Evolutionary conservation across 2,113 vertebrate species (phyloP), one percentile per base, ranked within the genome.

Genomic region (Salminus brasiliensis): DNA sequence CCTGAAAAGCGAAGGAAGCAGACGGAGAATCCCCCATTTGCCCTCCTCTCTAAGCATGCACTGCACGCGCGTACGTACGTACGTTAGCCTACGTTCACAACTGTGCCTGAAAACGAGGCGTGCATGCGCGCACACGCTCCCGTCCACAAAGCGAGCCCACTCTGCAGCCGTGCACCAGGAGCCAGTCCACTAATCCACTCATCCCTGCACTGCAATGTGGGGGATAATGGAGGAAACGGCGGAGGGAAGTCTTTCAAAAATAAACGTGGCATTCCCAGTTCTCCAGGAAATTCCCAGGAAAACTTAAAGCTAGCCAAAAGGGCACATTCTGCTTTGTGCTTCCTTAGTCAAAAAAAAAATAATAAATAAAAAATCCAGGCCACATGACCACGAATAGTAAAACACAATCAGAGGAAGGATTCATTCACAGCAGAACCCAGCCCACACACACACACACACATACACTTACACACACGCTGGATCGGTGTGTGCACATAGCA

Each of bases 321-420:
- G 16, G 29, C 60, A 63, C 60, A 18, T 39, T 39, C 34, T 27
- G 9, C 60, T 63, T 63, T 63, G 60, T 66, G 62, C 23, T 21
- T n/a, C 25, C 21, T 39, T 66, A 39, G 32, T 66, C 62, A 39
- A 39, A 66, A 39, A 39, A 55, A 25, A n/a, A 39, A 39, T 39
- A 39, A 39, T 25, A 25, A n/a, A 32, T 23, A 39, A 66, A 39
- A 39, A 55, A 25, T 21, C 52, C 29, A 30, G 32, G 57, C 72
- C 72, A 74, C 72, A 74, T 74, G 72, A 45, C 55, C 53, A 45
- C 5, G 16, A 62, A 39, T 60, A 57, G 72, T 62, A 30, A 74
- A 55, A 43, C 36, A 45, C 72, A 62, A 62, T 45, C 55, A 25
- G 36, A 9, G 55, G 55, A 39, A 11, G 32, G 72, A 60, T 62